Base-by-base conservation (phyloP, 2,888 invertebrate species). In the Rhogogaster chlorosoma region DNA sequence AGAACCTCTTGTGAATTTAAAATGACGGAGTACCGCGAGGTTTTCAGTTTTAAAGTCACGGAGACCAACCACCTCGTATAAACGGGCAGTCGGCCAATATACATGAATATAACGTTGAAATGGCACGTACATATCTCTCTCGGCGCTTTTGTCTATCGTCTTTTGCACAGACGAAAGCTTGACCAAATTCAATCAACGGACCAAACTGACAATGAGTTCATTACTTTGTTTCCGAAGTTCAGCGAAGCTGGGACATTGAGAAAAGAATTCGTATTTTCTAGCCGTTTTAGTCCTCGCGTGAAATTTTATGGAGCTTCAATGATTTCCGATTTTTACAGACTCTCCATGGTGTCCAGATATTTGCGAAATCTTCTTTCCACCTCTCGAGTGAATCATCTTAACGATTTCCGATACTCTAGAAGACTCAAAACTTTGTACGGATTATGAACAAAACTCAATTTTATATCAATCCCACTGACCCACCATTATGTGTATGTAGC, bases 21-120 rank as follows among this genome's bases (percentile, higher is more conserved):
- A 80, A 80, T 80, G 38, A 80, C 80, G 15, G 80, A 80, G 57
- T 64, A 38, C 49, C 49, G 53, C 22, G 77, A 22, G 77, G 26
- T 45, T 53, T 77, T 29, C 77, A 15, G 77, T 49, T 53, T 64
- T 36, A 26, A 64, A 61, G 22, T 61, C 15, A 15, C 22, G 22
- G 38, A 22, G 12, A 42, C 38, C 2, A 32, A 18, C 80, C n/a
- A 49, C 9, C n/a, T 45, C 83, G 83, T 67, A 22, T 29, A 61
- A 64, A 29, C 83, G 45, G 83, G 83, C 83, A 67, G 45, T 70
- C 64, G 70, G 70, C 83, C 83, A 67, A 83, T 83, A 83, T 83
- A 83, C 57, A 73, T 73, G 9, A 12, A 53, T 18, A 12, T 57
- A n/a, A 38, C 80, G 64, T 61, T n/a, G 18, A 45, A 80, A 45